Conservation (phyloP, 92 coral and sea anemone genomes). For the Porites lobata region DNA sequence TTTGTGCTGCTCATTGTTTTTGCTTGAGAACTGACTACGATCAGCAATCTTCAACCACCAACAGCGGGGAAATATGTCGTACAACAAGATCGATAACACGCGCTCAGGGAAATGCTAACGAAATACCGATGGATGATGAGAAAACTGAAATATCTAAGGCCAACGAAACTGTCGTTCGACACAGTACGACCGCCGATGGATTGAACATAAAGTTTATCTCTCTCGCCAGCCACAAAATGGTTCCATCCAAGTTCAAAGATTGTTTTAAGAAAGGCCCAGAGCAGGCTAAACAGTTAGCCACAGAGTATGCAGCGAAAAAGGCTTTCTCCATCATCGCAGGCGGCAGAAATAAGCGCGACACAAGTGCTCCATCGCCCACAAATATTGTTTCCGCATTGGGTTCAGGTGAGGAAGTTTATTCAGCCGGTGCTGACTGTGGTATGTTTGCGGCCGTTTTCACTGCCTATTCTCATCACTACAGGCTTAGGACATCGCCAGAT, state of each 20-base stretch:
- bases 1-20: too few species aligned
- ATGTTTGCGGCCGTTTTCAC: slow-evolving; percentile 51
- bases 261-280: neutral
- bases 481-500: slow-evolving; percentile 63
- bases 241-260: neutral
- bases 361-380: neutral
- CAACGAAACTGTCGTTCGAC: neutral
- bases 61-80: too few species aligned
- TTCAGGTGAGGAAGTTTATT: neutral
- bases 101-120: neutral
- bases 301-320: neutral
- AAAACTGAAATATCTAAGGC: neutral
- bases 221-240: neutral
- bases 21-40: too few species aligned
- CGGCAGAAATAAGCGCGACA: neutral
- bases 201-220: neutral
- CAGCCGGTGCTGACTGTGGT: slow-evolving; percentile 32
- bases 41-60: too few species aligned
- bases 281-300: neutral
- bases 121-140: neutral
- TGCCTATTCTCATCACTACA: slow-evolving; percentile 64
- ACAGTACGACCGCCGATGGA: neutral
- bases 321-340: neutral
- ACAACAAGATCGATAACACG: too few species aligned
- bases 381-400: neutral